Base-by-base conservation (phyloP, 2,797 vertebrate species). In the Prionace glauca region DNA sequence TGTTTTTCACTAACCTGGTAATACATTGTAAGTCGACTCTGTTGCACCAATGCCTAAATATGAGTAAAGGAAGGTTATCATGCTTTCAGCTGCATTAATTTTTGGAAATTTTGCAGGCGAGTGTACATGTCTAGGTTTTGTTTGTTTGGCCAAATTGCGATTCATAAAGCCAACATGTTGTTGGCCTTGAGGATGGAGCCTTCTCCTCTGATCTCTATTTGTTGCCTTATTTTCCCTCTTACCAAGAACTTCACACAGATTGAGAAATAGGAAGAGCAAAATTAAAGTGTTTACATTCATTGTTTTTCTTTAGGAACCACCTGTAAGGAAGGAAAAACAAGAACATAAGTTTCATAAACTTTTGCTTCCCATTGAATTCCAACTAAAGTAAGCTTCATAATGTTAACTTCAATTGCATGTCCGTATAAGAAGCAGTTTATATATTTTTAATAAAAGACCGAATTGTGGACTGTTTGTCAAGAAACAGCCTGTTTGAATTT, bases 1-100 rank as follows among this genome's bases (percentile, higher is more conserved):
- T 62, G n/a, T 65, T 87, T 60, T 36, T 67, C 79, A 97, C 97
- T 97, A 69, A 99, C 99, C 99, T 99, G 99, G 98, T 96, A 99
- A 95, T 62, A 98, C 96, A 0, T 97, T 98, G 96, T 99, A 99
- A 96, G 96, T 98, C 67, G 97, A 97, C 96, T 98, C 98, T 0
- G 97, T 97, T 96, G 98, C 97, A 95, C 96, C 97, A 87, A 97
- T 26, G 84, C 97, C 98, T 96, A 97, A 96, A 69, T 98, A 97
- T n/a, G 98, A 98, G 91, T 98, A 96, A 24, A 98, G 97, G 71
- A 97, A 96, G 84, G 98, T 97, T 74, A 97, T 81, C 0, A 95
- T 95, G 5, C 96, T 96, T 0, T 97, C 97, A 1, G 98, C 97
- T 24, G 96, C 95, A 41, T 96, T 96, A 20, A 97, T 96, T 20